Conservation (phyloP, 2,888 invertebrate species). For the Agonopterix alstromeriana region DNA sequence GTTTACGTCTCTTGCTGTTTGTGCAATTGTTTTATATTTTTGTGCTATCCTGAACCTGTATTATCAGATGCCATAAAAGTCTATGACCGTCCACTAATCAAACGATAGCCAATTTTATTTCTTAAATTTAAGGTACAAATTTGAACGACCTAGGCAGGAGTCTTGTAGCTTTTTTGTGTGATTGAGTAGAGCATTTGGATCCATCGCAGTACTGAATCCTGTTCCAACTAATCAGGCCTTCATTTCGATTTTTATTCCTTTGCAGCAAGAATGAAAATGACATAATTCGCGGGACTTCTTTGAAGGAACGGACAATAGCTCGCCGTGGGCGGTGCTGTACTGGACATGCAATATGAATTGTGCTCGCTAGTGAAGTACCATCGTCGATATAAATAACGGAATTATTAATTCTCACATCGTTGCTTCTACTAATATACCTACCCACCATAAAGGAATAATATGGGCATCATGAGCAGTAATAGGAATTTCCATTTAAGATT, state of each 20-base stretch:
- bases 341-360: slow-evolving; percentile 68
- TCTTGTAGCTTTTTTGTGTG: slow-evolving; percentile 13
- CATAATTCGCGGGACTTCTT: no score
- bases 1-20: slow-evolving; percentile 21
- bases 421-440: slow-evolving; percentile 29
- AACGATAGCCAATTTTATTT: neutral
- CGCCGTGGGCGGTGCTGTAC: slow-evolving; percentile 65
- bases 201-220: slow-evolving; percentile 26
- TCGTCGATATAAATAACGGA: slow-evolving; percentile 42
- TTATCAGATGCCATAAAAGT: neutral
- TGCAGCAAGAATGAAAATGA: no score
- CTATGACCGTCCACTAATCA: neutral
- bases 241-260: no score
- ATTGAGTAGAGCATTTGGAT: slow-evolving; percentile 28
- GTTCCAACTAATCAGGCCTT: no score
- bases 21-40: slow-evolving; percentile 71
- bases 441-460: slow-evolving; percentile 17
- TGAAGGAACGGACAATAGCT: slow-evolving; percentile 9
- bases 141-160: slow-evolving; percentile 2
- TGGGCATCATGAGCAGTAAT: slow-evolving; percentile 27
- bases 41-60: slow-evolving; percentile 25
- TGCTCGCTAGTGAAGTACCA: slow-evolving; percentile 39
- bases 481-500: slow-evolving; percentile 8
- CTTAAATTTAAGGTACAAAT: slow-evolving; percentile 5
- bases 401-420: slow-evolving; percentile 32